A percentile compares a stretch with the other conserved stretches of the same genome.
Evolutionary conservation across 2,797 vertebrate genomes (phyloP).

Genomic region (Atherinosoma microstoma): DNA sequence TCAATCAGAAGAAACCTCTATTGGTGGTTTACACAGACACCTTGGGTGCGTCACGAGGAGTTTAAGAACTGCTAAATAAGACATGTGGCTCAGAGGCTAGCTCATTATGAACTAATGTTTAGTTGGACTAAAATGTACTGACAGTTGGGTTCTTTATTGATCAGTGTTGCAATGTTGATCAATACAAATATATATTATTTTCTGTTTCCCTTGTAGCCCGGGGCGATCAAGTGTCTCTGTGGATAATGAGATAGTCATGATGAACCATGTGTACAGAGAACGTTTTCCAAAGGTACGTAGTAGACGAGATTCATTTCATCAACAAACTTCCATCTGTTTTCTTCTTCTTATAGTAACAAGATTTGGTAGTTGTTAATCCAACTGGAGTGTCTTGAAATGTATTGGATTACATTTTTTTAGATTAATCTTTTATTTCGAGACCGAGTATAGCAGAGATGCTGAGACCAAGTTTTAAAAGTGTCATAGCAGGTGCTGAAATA

Average conservation of each 20-base stretch:
- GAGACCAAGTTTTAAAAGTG: not conserved
- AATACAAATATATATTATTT: constrained; percentile 11
- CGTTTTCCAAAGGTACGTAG: constrained; percentile 93
- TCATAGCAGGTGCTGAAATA: constrained; percentile 13
- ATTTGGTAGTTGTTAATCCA: too few relatives aligned
- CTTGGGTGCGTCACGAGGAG: constrained; percentile 29
- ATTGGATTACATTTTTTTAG: not conserved
- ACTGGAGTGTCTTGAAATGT: too few relatives aligned
- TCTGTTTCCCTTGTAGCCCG: constrained; percentile 82
- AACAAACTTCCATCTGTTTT: not conserved
- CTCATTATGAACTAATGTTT: constrained; percentile 15
- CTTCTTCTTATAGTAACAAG: too few relatives aligned
- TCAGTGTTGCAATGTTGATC: constrained; percentile 4
- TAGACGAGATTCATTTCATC: not conserved
- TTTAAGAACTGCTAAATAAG: constrained; percentile 12
- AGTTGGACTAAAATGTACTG: constrained; percentile 6
- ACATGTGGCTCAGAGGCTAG: constrained; percentile 16
- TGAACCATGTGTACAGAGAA: constrained; percentile 99
- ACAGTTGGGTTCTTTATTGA: constrained; percentile 5
- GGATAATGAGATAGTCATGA: constrained; percentile 98
- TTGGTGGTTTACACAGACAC: constrained; percentile 27
- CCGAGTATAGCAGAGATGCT: not conserved
- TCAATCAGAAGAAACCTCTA: constrained; percentile 44
- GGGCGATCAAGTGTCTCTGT: constrained; percentile 90
- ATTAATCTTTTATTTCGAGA: not conserved